These are phyloP conservation scores for Edolisoma coerulescens DNA, from an alignment of 2,113 vertebrate genomes.

Conservation along the genomic window DNA sequence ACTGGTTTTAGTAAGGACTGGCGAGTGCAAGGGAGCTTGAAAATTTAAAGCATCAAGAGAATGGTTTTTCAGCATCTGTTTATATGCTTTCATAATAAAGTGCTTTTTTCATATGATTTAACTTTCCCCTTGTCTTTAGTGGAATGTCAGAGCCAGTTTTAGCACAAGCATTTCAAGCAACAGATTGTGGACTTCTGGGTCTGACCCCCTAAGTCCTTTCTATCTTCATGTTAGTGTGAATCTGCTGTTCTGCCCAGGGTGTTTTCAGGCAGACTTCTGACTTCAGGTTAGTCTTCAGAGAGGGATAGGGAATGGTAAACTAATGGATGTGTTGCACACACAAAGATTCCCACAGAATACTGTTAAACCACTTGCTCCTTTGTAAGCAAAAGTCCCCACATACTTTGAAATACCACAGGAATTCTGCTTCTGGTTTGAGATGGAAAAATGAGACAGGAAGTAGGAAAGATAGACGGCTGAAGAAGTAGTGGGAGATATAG, in stretches of 20 bases:
- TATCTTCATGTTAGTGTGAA: not conserved
- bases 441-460: not conserved
- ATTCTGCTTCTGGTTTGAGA: not conserved
- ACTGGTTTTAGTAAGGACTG: not conserved
- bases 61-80: not conserved
- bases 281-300: not conserved
- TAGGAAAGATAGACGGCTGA: not conserved
- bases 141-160: not conserved
- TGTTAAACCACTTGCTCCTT: not conserved
- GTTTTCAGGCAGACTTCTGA: not conserved
- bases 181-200: not conserved
- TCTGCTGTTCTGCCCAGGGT: not conserved
- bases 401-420: not conserved
- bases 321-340: not conserved
- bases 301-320: not conserved
- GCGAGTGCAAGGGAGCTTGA: not conserved
- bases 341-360: not conserved
- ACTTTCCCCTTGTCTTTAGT: not conserved
- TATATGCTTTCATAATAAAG: not conserved
- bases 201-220: not conserved
- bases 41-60: not conserved
- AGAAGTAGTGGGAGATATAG: not conserved
- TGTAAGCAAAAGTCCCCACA: not conserved
- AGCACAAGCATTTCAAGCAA: not conserved
- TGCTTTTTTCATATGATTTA: not conserved